A percentile compares a stretch with the other conserved stretches of the same genome.
Conservation (phyloP, 2,113 vertebrate genomes). For the Seriola aureovittata region DNA sequence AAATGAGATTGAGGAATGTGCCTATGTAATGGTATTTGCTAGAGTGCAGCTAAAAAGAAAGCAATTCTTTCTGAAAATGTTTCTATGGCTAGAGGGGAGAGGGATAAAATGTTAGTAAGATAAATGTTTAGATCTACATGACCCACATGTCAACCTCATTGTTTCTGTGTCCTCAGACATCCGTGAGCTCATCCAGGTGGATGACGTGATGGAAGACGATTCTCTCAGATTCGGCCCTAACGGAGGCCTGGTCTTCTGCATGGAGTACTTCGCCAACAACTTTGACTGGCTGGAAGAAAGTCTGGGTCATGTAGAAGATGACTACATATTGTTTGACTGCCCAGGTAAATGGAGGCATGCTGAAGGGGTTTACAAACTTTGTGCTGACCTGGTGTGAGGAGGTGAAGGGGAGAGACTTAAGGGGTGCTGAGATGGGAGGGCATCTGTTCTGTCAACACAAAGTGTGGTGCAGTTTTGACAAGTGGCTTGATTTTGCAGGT, state of each 20-base stretch:
- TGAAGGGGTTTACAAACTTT: not conserved
- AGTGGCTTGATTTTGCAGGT: constrained; percentile 81
- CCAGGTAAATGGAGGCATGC: constrained; percentile 86
- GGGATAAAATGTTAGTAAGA: not conserved
- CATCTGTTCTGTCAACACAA: no score
- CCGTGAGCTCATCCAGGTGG: constrained; percentile 95
- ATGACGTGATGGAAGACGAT: constrained; percentile 97
- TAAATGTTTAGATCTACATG: not conserved
- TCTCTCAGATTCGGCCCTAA: constrained; percentile 94
- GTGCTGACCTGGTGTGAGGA: not conserved
- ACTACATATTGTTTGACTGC: constrained; percentile 97
- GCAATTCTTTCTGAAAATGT: not conserved
- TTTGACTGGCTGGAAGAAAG: constrained; percentile 95
- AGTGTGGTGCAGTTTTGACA: constrained; percentile 5
- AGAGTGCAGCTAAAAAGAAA: not conserved
- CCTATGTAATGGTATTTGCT: not conserved
- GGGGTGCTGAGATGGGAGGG: not conserved
- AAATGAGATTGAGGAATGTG: not conserved
- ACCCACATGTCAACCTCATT: not conserved
- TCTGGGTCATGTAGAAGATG: constrained; percentile 95
- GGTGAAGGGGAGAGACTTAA: not conserved
- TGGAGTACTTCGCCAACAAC: constrained; percentile 98
- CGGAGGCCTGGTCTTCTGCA: constrained; percentile 96
- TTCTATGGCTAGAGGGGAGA: not conserved
- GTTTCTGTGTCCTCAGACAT: constrained; percentile 86